Base-by-base conservation (phyloP, 2,797 vertebrate species). In the Hyperoplus lanceolatus region DNA sequence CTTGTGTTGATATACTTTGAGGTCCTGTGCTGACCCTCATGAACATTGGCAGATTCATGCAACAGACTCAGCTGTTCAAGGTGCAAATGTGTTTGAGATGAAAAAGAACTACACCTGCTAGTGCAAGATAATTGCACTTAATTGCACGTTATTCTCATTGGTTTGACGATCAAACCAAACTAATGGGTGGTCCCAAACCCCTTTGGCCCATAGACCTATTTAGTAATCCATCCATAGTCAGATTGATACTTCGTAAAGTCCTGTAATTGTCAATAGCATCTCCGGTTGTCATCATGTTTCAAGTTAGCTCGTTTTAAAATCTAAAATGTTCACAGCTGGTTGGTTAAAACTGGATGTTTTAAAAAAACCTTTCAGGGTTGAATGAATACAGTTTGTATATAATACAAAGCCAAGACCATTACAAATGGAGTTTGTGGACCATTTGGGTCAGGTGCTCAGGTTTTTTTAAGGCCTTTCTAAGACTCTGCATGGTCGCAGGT, bases 341-440 rank as follows among this genome's bases (percentile, higher is more conserved):
- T 1, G 7, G 18, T 70, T 46, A 18, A 57, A 12, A 66, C 9
- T 10, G 16, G 38, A 54, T 42, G 51, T 13, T 46, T 50, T 70
- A 14, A n/a, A 43, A 43, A 9, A 14, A 41, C 21, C 10, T 16
- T 57, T 69, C 38, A 69, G 18, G 15, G 29, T 21, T 12, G 5
- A 61, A 71, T 15, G 2, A 46, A 67, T 56, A 41, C 0, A 2
- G 5, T 42, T 68, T 58, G 18, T 14, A 36, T 50, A 29, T 66
- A 6, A 41, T 38, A 50, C 46, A 77, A 42, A 43, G 36, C 41
- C 39, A 18, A 41, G 38, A 73, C 38, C 67, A 45, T 29, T 39
- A 55, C 8, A 50, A 46, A n/a, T 43, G 0, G 7, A 46, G 15
- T 29, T 36, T 41, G 39, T 50, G 12, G 38, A 53, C 29, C 41